Evolutionary conservation across 1,140 invertebrate species (phyloP).

Genomic region (Wiebesia pumilae): DNA sequence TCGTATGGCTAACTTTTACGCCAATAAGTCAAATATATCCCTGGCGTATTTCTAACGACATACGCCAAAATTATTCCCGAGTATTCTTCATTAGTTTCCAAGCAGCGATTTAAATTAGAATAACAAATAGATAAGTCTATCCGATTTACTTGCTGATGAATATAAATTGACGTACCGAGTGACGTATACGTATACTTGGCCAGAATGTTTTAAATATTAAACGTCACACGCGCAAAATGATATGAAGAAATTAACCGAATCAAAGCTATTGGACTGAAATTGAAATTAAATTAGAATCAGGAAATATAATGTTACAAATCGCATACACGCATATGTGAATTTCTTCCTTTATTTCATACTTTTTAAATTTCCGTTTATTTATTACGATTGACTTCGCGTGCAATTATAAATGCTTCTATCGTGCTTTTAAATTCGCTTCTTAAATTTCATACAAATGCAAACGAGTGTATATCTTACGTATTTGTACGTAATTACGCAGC

Average conservation of each 20-base stretch:
- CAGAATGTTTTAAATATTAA: slow-evolving; percentile 4
- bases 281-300: neutral
- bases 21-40: slow-evolving; percentile 37
- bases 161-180: slow-evolving; percentile 10
- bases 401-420: neutral
- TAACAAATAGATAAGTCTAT: slow-evolving; percentile 22
- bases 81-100: slow-evolving; percentile 31
- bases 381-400: neutral
- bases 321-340: neutral
- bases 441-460: neutral
- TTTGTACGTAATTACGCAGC: too few relatives aligned
- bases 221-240: neutral
- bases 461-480: too few relatives aligned
- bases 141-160: slow-evolving; percentile 18
- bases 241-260: slow-evolving; percentile 14
- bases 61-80: slow-evolving; percentile 21
- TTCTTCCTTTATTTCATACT: neutral
- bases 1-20: neutral
- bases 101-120: neutral
- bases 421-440: neutral
- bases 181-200: slow-evolving; percentile 1
- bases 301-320: neutral
- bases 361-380: neutral
- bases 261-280: neutral
- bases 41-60: slow-evolving; percentile 9